A percentile compares a stretch with the other conserved stretches of the same genome.
Conservation (phyloP, 2,113 vertebrate genomes). For the Spea bombifrons region DNA sequence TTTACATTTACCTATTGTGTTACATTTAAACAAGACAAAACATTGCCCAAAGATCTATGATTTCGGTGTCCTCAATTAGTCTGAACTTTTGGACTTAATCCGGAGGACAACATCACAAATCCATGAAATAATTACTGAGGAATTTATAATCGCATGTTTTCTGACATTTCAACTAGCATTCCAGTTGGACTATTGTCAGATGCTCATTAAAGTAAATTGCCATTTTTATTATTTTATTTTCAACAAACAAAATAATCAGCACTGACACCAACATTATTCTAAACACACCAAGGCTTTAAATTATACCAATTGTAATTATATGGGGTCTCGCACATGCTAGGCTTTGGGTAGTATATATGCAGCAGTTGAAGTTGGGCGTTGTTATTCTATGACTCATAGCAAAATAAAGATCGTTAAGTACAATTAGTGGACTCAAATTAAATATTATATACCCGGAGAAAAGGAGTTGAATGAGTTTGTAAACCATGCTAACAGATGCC, state of each 20-base stretch:
- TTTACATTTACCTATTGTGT: not conserved
- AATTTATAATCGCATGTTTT: not conserved
- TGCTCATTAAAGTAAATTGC: not conserved
- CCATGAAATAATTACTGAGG: not conserved
- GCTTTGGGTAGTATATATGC: too few relatives aligned
- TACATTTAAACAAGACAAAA: not conserved
- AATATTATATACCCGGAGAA: too few relatives aligned
- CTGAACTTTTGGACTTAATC: not conserved
- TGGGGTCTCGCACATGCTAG: too few relatives aligned
- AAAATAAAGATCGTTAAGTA: too few relatives aligned
- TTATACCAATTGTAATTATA: too few relatives aligned
- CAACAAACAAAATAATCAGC: not conserved
- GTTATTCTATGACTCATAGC: too few relatives aligned
- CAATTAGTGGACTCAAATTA: too few relatives aligned
- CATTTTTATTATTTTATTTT: not conserved
- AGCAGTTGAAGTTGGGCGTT: too few relatives aligned
- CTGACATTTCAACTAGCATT: not conserved
- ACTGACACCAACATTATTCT: not conserved
- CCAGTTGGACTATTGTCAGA: not conserved
- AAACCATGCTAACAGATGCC: too few relatives aligned
- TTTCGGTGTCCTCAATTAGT: not conserved
- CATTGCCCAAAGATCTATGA: not conserved
- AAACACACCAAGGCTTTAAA: too few relatives aligned
- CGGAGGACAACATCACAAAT: not conserved
- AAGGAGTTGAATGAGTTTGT: too few relatives aligned